Evolutionary conservation across 2,113 vertebrate genomes (phyloP), one percentile per base, ranked within the genome.

Genomic region (Lepidothrix coronata): DNA sequence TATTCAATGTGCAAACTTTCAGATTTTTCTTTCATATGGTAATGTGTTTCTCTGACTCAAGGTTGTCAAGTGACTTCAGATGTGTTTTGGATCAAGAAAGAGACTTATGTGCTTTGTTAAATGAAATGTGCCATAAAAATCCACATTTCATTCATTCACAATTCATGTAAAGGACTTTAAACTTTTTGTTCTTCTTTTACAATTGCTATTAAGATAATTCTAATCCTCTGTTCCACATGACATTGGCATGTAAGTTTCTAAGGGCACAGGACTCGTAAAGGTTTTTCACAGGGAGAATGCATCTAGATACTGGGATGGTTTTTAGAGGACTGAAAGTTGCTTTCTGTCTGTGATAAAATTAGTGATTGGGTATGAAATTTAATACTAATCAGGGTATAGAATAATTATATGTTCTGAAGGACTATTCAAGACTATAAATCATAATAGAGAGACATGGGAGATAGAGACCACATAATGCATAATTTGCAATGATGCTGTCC

Each of bases 1-100:
- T 11, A 39, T 80, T 88, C 37, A 58, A 39, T 80, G 61, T 62
- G 55, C 20, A 88, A 43, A 76, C 28, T 70, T 71, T 77, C 72
- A 90, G 16, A 73, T 51, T 83, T 93, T 70, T 93, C 8, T 86
- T 89, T 96, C 76, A 67, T 80, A 81, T 84, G 67, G 7, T 93
- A 91, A 88, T 95, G 16, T 30, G 30, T 77, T 84, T 73, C 63
- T 71, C 37, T 92, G 51, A 92, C 52, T 91, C 63, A 73, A 66
- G 25, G 41, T 41, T 95, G 75, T 70, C 67, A 85, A 91, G 31
- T 59, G 9, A 73, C 67, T 90, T 83, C 31, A 48, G 59, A 92
- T 80, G 30, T 17, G 44, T 71, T 93, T 93, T 82, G 52, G 52
- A 57, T 90, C 71, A 79, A 75, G 84, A 73, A 71, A 71, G 44